Conservation (phyloP, 2,888 invertebrate species). For the Mellilla xanthometata region DNA sequence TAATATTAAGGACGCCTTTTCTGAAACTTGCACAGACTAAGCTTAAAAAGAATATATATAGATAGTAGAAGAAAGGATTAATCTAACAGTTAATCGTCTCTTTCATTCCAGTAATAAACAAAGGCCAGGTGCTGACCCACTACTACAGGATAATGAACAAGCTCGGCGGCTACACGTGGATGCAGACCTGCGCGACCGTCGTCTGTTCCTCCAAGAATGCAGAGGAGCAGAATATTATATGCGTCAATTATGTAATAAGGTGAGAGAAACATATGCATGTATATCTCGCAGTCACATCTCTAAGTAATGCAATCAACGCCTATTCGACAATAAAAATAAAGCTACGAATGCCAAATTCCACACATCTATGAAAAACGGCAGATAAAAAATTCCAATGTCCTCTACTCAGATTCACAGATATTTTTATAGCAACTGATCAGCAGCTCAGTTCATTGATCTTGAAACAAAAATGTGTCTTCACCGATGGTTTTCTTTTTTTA, state of each 20-base stretch:
- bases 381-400: too few species aligned
- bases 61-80: too few species aligned
- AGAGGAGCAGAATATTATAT: conserved; percentile 98
- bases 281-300: too few species aligned
- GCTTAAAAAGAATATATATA: too few species aligned
- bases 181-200: conserved; percentile 98
- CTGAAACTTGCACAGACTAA: too few species aligned
- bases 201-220: conserved; percentile 97
- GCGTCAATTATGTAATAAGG: conserved; percentile 98
- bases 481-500: conserved; percentile 28
- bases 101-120: conserved; percentile 91
- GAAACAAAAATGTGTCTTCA: neutral
- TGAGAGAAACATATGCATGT: conserved; percentile 66
- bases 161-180: conserved; percentile 97
- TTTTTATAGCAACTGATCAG: too few species aligned
- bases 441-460: neutral
- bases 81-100: neutral
- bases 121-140: conserved; percentile 97
- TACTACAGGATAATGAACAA: conserved; percentile 98
- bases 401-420: too few species aligned
- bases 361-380: too few species aligned
- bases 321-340: too few species aligned
- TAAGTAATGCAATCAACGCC: too few species aligned
- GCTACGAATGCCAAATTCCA: too few species aligned
- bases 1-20: too few species aligned